Base-by-base conservation (phyloP, 2,888 invertebrate species). In the Beris chalybata region DNA sequence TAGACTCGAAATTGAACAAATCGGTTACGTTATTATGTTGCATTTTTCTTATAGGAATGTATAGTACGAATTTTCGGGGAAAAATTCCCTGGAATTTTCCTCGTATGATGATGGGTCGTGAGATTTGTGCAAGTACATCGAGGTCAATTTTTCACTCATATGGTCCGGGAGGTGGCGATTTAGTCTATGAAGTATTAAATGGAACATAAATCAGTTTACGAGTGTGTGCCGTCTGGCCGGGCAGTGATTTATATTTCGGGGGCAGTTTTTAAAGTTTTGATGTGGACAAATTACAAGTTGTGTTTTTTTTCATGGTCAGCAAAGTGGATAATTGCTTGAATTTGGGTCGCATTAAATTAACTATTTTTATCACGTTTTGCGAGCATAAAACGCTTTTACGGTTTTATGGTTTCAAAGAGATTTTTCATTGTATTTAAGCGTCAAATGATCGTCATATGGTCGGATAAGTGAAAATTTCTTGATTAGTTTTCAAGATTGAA, bases 121-220 rank as follows among this genome's bases (percentile, higher is more conserved):
- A 48, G 59, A 59, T 59, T 38, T 44, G 47, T 50, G 22, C 22
- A 22, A 47, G 38, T 52, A 59, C 32, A 59, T 59, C 13, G 38
- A 52, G 52, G 61, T 61, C 61, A 43, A 61, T 61, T 61, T 61
- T 61, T 61, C 61, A 43, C 52, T 43, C 52, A 15, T 43, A 52
- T 29, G 15, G 32, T 50, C 38, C 4, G 13, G 7, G 15, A 48
- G n/a, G 38, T 38, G 38, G 38, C 38, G 9, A 9, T 38, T 38
- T 38, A 7, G 38, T 38, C 38, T 38, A 38, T 38, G 38, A 38
- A 38, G 38, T 38, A 38, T 38, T 38, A 38, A 38, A 38, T 7
- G 7, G 38, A 38, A 38, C 38, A 38, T 38, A 38, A 38, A 38
- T 38, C 38, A 38, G 5, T 38, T 38, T 38, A 38, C 38, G 38